Evolutionary conservation across 2,797 vertebrate species (phyloP), one percentile per base, ranked within the genome.

Genomic region (Xenopus petersii): DNA sequence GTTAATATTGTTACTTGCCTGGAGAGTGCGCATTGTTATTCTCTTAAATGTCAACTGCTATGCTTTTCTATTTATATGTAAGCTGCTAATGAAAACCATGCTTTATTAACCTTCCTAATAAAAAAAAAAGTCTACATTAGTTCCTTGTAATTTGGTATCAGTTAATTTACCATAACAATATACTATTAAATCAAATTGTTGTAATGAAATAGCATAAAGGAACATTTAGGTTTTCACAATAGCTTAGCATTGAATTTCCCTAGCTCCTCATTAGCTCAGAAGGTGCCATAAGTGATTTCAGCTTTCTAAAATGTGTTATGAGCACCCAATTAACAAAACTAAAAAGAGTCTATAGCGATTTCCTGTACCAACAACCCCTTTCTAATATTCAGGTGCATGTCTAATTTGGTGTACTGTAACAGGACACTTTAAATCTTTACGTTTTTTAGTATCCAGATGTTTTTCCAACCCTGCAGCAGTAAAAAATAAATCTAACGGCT

Each of bases 191-290:
- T 48, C 56, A 81, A 82, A 81, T 81, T 85, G 82, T 68, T 73
- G 66, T 78, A 81, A 81, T 84, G 84, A 85, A 85, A 87, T 79
- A 79, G 83, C 30, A 75, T 70, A 70, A 80, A 77, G 85, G 65
- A 64, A 63, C 70, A 81, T 81, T 79, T 81, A 79, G 79, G 82
- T 83, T 78, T 87, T 88, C 83, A 85, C 82, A 87, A 83, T 33
- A 83, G 81, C 65, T 81, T 84, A 86, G 83, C 82, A 82, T 82
- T 84, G 83, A 85, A 83, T 89, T 88, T 82, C 81, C 72, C 77
- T 83, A 84, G 72, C 81, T 81, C 84, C 84, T 85, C 84, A 80
- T 85, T 81, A 82, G 79, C 81, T 82, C 79, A 83, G 79, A 84
- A 84, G 80, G 68, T 36, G 62, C 69, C 70, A 54, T 78, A 83